These are phyloP conservation scores for Morpho helenor DNA, from an alignment of 2,888 invertebrate species.

Conservation along the genomic window DNA sequence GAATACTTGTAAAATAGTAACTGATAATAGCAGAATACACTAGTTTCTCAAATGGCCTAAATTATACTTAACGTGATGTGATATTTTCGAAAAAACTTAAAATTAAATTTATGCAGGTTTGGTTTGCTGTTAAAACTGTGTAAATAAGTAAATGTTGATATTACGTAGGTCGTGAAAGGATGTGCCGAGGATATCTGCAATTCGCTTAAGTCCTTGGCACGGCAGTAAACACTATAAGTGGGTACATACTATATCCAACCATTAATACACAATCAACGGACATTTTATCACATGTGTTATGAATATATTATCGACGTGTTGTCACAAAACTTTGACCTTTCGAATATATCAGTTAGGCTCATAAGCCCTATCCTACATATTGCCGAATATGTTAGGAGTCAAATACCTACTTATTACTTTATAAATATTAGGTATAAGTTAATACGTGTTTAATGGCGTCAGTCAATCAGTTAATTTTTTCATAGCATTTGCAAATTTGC, in stretches of 20 bases:
- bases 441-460: no score
- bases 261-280: conserved; percentile 1
- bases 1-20: no score
- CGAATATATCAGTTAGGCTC: no score
- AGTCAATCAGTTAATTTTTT: background rate
- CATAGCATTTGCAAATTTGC: no score
- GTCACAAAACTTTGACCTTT: background rate
- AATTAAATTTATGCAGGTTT: background rate
- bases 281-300: background rate
- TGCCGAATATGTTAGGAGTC: background rate
- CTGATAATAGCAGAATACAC: no score
- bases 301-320: background rate
- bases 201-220: conserved; percentile 55
- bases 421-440: no score
- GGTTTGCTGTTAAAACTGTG: background rate
- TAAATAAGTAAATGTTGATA: conserved; percentile 8
- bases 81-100: conserved; percentile 10
- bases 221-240: conserved; percentile 16
- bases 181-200: conserved; percentile 49
- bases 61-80: no score
- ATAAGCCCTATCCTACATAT: no score
- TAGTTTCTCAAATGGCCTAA: no score
- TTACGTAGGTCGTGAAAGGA: conserved; percentile 55
- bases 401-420: background rate
- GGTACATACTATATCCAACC: conserved; percentile 5